Evolutionary conservation across 2,888 invertebrate genomes (phyloP).

Genomic region (Melipona beecheii): DNA sequence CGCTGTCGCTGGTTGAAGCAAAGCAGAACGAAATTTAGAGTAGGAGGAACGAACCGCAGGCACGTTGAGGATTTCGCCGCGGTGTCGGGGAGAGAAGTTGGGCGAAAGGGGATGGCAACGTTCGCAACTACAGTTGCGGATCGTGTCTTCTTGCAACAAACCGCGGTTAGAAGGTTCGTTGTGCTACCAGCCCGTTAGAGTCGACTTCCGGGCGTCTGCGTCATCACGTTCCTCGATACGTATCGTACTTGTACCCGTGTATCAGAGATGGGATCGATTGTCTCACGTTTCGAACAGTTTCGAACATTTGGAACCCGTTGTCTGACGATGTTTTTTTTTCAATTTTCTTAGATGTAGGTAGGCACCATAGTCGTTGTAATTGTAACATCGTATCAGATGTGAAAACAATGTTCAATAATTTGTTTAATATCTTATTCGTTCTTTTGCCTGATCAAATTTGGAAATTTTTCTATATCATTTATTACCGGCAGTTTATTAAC

Average conservation of each 20-base stretch:
- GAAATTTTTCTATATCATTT: too few relatives aligned
- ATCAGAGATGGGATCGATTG: too few relatives aligned
- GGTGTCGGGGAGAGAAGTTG: constrained; percentile 22
- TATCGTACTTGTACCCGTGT: constrained; percentile 12
- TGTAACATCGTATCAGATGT: too few relatives aligned
- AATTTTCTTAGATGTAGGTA: too few relatives aligned
- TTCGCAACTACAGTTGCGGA: constrained; percentile 44
- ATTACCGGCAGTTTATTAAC: too few relatives aligned
- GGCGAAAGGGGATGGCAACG: constrained; percentile 6
- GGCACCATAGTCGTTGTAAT: too few relatives aligned
- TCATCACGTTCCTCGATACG: constrained; percentile 19
- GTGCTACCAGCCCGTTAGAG: not conserved
- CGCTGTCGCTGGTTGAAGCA: constrained; percentile 30
- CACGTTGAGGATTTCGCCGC: constrained; percentile 51
- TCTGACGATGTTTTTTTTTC: too few relatives aligned
- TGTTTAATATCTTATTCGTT: too few relatives aligned
- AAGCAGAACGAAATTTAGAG: constrained; percentile 57
- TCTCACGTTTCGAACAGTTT: too few relatives aligned
- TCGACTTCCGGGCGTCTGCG: not conserved
- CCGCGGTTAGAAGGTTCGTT: constrained; percentile 31
- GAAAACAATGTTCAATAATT: too few relatives aligned
- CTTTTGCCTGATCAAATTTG: too few relatives aligned
- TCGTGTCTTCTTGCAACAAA: constrained; percentile 60
- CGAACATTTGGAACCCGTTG: too few relatives aligned
- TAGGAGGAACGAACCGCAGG: constrained; percentile 61